Base-by-base conservation (phyloP, 2,797 vertebrate genomes). In the Esox lucius region DNA sequence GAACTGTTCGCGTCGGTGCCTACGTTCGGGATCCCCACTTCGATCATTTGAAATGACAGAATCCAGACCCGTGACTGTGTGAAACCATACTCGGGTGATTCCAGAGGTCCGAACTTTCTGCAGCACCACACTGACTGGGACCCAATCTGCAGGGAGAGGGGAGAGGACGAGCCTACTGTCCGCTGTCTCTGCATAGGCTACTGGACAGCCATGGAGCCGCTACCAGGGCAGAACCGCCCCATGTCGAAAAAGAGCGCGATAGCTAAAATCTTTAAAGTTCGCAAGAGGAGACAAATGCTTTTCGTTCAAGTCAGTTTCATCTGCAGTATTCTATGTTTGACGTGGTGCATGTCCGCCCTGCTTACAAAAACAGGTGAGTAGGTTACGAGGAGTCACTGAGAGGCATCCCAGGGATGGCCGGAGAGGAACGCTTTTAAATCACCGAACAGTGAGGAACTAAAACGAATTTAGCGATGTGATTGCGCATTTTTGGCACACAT, bases 201-300 rank as follows among this genome's bases (percentile, higher is more conserved):
- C n/a, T 59, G 72, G 22, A 8, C 70, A 24, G 83, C 66, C 71
- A 80, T 79, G 80, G 85, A 87, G 15, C 68, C 72, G 49, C 22
- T 26, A 65, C 62, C 26, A 11, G 24, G 24, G 28, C 56, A 56
- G 69, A 79, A 68, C 76, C 70, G 73, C 78, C 66, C 65, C 35
- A 19, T 79, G 65, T 82, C 83, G n/a, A 86, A 85, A 78, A 87
- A 81, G 83, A 82, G 76, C 48, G 68, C 81, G 46, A 78, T 86
- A 7, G 68, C 78, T 66, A 81, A 83, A 71, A 87, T 86, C n/a
- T 86, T 84, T 66, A 82, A 87, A 86, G 85, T 87, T 83, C 89
- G 87, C 70, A 88, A 85, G 78, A 80, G 89, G 78, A 85, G 87
- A 75, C 84, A 89, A 69, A 86, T 88, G 89, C 80, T 90, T 17